phyloP scores from a whole-genome alignment of 2,797 vertebrate species.

The Toxotes lorentzi region DNA sequence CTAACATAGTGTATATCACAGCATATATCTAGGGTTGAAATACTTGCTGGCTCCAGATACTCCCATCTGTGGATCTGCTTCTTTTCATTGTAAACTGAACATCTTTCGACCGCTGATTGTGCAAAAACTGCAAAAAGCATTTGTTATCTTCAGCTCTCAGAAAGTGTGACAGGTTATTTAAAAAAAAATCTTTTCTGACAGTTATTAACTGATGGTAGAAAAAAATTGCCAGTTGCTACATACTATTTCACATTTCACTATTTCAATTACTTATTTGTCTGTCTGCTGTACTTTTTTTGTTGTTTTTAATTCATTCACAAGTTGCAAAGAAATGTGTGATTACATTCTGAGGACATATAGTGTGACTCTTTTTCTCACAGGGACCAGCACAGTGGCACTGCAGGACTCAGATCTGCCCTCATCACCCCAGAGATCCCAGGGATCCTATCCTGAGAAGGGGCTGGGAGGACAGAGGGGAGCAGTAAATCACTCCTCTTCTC shows the following conservation, averaged over 20 bases:
- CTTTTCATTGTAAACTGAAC: neutral
- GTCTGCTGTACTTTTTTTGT: neutral
- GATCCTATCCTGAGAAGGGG: conserved; percentile 53
- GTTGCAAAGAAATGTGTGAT: neutral
- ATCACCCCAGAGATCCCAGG: conserved; percentile 59
- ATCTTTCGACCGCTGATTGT: too few relatives aligned
- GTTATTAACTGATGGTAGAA: neutral
- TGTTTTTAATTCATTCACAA: neutral
- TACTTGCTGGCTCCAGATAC: neutral
- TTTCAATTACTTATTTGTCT: neutral
- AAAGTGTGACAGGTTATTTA: too few relatives aligned
- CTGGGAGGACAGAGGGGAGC: conserved; percentile 42
- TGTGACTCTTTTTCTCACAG: conserved; percentile 13
- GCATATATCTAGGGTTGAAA: neutral
- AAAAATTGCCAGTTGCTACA: neutral
- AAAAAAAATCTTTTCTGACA: too few relatives aligned
- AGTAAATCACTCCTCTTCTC: conserved; percentile 66
- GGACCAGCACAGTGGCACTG: neutral
- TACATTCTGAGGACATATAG: neutral
- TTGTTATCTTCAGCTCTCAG: too few relatives aligned
- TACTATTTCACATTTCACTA: neutral
- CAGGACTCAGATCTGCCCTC: conserved; percentile 45
- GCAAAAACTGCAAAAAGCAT: too few relatives aligned
- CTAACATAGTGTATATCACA: neutral
- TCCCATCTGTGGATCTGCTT: neutral